Evolutionary conservation across 1,140 invertebrate genomes (phyloP).

Genomic region (Drosophila burlai): DNA sequence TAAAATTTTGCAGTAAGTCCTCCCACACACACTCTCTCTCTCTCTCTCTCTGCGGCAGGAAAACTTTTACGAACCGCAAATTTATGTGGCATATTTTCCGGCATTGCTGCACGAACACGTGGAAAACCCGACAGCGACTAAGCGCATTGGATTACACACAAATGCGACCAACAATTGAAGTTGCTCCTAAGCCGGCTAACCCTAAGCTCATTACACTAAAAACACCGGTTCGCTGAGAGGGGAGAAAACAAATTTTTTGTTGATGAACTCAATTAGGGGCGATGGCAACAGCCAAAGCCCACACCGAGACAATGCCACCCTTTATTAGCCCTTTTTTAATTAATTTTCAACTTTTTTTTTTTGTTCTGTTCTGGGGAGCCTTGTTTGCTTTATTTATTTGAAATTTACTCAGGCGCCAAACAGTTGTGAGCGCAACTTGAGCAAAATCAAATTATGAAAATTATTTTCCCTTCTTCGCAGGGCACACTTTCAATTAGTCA

Average conservation of each 20-base stretch:
- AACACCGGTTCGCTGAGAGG: neutral
- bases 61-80: conserved; percentile 5
- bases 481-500: conserved; percentile 72
- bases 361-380: neutral
- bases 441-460: conserved; percentile 78
- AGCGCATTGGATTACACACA: conserved; percentile 70
- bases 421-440: conserved; percentile 26
- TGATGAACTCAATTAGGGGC: conserved; percentile 75
- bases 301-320: conserved; percentile 15
- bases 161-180: conserved; percentile 63
- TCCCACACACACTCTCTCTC: conserved; percentile 1
- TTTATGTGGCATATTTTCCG: conserved; percentile 39
- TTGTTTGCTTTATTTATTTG: conserved; percentile 41
- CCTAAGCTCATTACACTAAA: conserved; percentile 60
- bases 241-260: conserved; percentile 56
- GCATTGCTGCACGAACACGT: conserved; percentile 29
- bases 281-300: conserved; percentile 33
- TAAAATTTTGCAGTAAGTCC: conserved; percentile 21
- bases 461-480: conserved; percentile 59
- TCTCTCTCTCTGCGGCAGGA: neutral
- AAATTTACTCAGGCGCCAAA: conserved; percentile 54
- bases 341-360: conserved; percentile 61
- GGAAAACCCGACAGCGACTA: conserved; percentile 53
- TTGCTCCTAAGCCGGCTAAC: conserved; percentile 49
- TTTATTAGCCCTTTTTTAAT: conserved; percentile 61